A percentile compares a stretch with the other conserved stretches of the same genome.
Conservation (phyloP, 1,140 invertebrate species). For the Zaprionus davidi region DNA sequence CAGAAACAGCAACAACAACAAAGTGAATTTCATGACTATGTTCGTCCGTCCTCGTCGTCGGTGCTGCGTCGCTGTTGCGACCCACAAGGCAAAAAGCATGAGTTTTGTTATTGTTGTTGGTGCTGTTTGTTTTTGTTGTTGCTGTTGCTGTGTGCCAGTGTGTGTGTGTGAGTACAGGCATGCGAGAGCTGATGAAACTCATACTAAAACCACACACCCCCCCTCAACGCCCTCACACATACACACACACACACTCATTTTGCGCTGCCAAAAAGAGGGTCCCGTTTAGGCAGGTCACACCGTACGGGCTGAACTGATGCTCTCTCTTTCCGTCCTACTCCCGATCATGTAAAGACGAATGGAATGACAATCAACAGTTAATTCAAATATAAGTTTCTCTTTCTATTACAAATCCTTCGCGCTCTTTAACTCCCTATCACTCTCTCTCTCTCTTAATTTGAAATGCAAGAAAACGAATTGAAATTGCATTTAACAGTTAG, state of each 20-base stretch:
- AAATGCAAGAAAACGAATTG: no score
- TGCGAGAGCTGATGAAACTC: constrained; percentile 44
- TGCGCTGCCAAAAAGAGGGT: not conserved
- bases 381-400: not conserved
- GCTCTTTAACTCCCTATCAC: not conserved
- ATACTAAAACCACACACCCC: constrained; percentile 21
- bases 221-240: not conserved
- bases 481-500: not conserved
- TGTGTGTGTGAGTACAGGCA: constrained; percentile 17
- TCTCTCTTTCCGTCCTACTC: not conserved
- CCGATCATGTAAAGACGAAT: not conserved
- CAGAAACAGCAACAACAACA: constrained; percentile 31
- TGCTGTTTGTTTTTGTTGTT: constrained; percentile 48
- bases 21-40: constrained; percentile 56
- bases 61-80: constrained; percentile 31
- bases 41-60: constrained; percentile 32
- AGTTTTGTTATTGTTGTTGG: constrained; percentile 52
- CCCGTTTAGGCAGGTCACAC: constrained; percentile 9
- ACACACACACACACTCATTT: not conserved
- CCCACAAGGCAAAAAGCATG: constrained; percentile 65
- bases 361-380: not conserved
- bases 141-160: constrained; percentile 26
- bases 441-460: not conserved
- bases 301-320: not conserved
- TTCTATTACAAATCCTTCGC: not conserved